Evolutionary conservation across 2,797 vertebrate species (phyloP).

Genomic region (Neoniphon sammara): DNA sequence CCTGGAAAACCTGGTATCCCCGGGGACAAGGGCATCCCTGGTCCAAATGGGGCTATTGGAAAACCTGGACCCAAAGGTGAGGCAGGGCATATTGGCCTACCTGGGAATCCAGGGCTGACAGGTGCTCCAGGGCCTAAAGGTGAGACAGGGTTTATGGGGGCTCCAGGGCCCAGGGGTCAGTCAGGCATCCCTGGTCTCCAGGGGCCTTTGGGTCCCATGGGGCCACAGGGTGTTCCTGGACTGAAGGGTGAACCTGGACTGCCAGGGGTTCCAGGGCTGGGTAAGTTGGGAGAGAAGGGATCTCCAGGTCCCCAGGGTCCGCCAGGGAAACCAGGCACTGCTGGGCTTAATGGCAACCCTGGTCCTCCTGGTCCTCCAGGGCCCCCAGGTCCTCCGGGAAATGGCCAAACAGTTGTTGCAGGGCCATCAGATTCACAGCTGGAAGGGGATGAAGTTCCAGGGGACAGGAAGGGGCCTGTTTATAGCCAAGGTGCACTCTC

Average conservation of each 20-base stretch:
- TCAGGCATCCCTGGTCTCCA: slow-evolving; percentile 97
- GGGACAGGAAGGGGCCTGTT: slow-evolving; percentile 87
- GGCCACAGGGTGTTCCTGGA: slow-evolving; percentile 93
- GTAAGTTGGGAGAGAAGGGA: slow-evolving; percentile 89
- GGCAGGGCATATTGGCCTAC: slow-evolving; percentile 88
- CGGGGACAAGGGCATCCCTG: slow-evolving; percentile 92
- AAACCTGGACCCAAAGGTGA: slow-evolving; percentile 95
- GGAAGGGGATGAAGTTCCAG: slow-evolving; percentile 88
- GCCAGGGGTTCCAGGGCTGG: slow-evolving; percentile 88
- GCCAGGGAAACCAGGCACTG: slow-evolving; percentile 87
- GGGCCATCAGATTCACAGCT: slow-evolving; percentile 87
- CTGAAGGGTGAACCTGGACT: slow-evolving; percentile 90
- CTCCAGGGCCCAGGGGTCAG: slow-evolving; percentile 91
- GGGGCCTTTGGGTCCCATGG: slow-evolving; percentile 94
- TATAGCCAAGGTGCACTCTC: slow-evolving; percentile 90
- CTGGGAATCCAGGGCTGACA: slow-evolving; percentile 88
- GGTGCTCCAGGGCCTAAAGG: slow-evolving; percentile 90
- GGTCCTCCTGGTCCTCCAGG: slow-evolving; percentile 92
- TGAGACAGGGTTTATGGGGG: slow-evolving; percentile 89
- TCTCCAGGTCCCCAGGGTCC: slow-evolving; percentile 90
- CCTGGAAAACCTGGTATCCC: slow-evolving; percentile 91
- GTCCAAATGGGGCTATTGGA: slow-evolving; percentile 87
- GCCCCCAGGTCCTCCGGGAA: slow-evolving; percentile 90
- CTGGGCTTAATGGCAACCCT: slow-evolving; percentile 87
- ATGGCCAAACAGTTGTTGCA: slow-evolving; percentile 88